Conservation (phyloP, 2,797 vertebrate species). For the Trachurus trachurus region DNA sequence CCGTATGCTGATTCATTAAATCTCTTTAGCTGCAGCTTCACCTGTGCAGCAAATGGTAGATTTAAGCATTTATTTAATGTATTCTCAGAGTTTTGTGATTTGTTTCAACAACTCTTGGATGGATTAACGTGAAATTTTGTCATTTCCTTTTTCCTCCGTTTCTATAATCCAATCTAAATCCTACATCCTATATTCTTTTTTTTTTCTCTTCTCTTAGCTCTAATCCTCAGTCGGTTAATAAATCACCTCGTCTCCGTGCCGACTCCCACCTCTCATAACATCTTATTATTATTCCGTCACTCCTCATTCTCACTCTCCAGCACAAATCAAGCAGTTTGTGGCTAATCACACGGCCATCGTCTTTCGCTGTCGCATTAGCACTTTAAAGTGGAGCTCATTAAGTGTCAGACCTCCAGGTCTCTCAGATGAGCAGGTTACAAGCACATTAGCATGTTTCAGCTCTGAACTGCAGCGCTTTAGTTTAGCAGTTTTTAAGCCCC, state of each 20-base stretch:
- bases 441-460: too few relatives aligned
- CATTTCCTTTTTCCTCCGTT: not conserved
- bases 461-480: too few relatives aligned
- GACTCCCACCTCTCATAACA: not conserved
- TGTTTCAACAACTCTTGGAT: not conserved
- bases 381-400: constrained; percentile 69
- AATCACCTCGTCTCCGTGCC: not conserved
- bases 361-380: constrained; percentile 51
- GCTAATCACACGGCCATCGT: constrained; percentile 35
- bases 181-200: not conserved
- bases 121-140: not conserved
- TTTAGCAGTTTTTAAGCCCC: too few relatives aligned
- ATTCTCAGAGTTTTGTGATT: not conserved
- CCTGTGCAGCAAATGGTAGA: too few relatives aligned
- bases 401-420: constrained; percentile 49
- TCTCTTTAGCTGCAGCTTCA: too few relatives aligned
- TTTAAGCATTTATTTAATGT: too few relatives aligned
- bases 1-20: too few relatives aligned
- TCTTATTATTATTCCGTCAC: not conserved
- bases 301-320: not conserved
- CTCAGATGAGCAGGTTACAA: constrained; percentile 25
- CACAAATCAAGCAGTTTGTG: constrained; percentile 28
- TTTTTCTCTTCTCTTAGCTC: not conserved
- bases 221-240: not conserved
- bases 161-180: not conserved